A percentile compares a stretch with the other conserved stretches of the same genome.
Evolutionary conservation across 2,113 vertebrate species (phyloP).

Genomic region (Paradoxurus hermaphroditus): DNA sequence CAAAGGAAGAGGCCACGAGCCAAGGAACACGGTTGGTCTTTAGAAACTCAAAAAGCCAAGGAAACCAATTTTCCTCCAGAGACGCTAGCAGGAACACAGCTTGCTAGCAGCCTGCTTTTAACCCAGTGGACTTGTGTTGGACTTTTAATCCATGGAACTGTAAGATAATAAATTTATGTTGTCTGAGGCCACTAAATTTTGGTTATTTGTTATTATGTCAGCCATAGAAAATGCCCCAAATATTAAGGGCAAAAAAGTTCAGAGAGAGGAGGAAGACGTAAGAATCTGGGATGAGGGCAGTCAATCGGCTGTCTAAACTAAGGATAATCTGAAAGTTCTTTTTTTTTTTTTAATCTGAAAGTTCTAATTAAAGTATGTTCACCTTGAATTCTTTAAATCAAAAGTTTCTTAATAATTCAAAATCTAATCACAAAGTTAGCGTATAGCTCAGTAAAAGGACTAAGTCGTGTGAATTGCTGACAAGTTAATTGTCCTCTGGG

Average conservation of each 20-base stretch:
- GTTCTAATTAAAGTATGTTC: conserved; percentile 4
- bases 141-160: too few relatives aligned
- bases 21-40: accelerated
- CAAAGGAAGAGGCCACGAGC: not conserved
- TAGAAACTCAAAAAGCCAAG: not conserved
- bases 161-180: accelerated
- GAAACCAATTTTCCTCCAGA: accelerated
- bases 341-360: not conserved
- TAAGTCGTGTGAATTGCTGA: conserved; percentile 78
- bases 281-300: accelerated
- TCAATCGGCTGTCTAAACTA: not conserved
- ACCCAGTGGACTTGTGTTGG: not conserved
- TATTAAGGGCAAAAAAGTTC: not conserved
- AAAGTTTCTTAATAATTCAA: conserved; percentile 58
- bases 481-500: conserved; percentile 81
- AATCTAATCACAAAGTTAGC: conserved; percentile 72
- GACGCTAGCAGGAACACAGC: too few relatives aligned
- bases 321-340: not conserved
- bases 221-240: not conserved
- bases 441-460: conserved; percentile 65
- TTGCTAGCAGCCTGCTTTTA: accelerated
- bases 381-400: conserved; percentile 30
- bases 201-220: not conserved
- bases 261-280: not conserved
- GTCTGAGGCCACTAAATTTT: not conserved